Base-by-base conservation (phyloP, 2,113 vertebrate genomes). In the Podarcis raffonei region DNA sequence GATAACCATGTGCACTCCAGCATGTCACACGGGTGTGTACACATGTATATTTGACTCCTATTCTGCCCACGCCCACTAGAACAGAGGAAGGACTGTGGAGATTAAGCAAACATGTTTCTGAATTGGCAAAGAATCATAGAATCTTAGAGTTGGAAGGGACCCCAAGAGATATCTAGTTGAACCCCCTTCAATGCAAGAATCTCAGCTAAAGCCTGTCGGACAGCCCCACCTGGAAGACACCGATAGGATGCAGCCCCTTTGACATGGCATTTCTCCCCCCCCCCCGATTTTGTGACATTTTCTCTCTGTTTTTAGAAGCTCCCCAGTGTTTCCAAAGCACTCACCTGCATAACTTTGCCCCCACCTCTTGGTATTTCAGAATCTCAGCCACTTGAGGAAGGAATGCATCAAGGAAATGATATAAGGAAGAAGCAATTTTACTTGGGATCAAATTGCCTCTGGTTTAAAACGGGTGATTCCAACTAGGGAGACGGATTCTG, bases 391-490 rank as follows among this genome's bases (percentile, higher is more conserved):
- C 32, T 0, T 18, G 82, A 35, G 86, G 37, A n/a, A 68, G 23
- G 42, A 84, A 20, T 9, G 8, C 18, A 57, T 57, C 59, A 37
- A 71, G 30, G 8, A 68, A 86, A 86, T 27, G n/a, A 79, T 83
- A 81, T 93, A 93, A 89, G 0, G 20, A 82, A 94, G 20, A 23
- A 20, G 68, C 57, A 18, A 11, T 92, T 93, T 89, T 85, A 86
- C 2, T 20, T 39, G 37, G 22, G 25, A 92, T 48, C 53, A 88
- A 88, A 93, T 13, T 7, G 82, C 27, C 27, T 74, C 53, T 87
- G 27, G 83, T 76, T 71, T 91, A 80, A 88, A 87, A 85, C 57
- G 80, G 81, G 68, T 81, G 82, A 77, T 93, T 81, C 78, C 68
- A 68, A 53, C 4, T n/a, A 57, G 59, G 75, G 18, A 72, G 87